Base-by-base conservation (phyloP, 2,797 vertebrate genomes). In the Neosilurus hyrtlii region DNA sequence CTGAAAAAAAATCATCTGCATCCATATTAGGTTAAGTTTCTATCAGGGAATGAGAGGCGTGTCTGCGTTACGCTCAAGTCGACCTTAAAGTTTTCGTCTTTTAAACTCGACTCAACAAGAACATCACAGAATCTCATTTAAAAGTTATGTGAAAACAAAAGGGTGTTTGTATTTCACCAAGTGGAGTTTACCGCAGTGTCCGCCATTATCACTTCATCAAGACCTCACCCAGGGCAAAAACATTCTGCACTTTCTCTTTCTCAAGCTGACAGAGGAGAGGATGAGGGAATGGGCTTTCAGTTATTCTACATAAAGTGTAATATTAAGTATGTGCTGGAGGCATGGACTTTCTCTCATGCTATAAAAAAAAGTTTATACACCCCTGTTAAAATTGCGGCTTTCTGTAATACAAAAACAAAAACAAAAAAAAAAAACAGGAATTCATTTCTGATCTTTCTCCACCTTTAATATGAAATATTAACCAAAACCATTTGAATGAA, bases 91-190 rank as follows among this genome's bases (percentile, higher is more conserved):
- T 14, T 57, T 22, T 16, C 7, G 6, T 9, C 14, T 18, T 70
- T 70, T 51, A 54, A 54, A 54, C 15, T 9, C 2, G 9, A 12
- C 26, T 7, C 7, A 20, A 12, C 4, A 20, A 22, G 2, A 57
- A 10, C 54, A 4, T 22, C 16, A 4, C 51, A 30, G 51, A 52
- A 73, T 51, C 4, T 16, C 49, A 16, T 73, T 16, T 52, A 54
- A 73, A 73, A 54, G 70, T 70, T 70, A n/a, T 51, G 68, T 35
- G 35, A 35, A 49, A 71, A 51, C 37, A 71, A 49, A 71, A 72
- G 70, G 24, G 49, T 72, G 70, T 71, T 51, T 71, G 37, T 51
- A 7, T 71, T 71, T 51, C 43, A 12, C 68, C 22, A 51, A 71
- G 15, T 15, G 12, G 51, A 20, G 71, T 30, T 51, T 18, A 22